phyloP scores from a whole-genome alignment of 2,888 invertebrate species.

The Orchesella flavescens region DNA sequence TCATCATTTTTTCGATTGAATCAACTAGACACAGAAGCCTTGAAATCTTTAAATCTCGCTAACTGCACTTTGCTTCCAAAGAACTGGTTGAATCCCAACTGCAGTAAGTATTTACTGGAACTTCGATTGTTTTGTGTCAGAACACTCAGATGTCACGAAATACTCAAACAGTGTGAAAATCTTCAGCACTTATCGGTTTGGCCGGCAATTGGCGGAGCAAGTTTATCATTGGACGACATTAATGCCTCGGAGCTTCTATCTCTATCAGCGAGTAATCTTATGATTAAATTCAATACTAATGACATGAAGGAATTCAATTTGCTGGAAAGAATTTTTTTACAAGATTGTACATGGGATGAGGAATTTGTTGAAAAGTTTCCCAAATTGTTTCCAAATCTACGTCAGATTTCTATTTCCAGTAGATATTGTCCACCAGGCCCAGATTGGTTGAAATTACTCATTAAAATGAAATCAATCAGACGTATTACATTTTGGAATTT shows the following conservation, averaged over 20 bases:
- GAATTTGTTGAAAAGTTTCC: not conserved
- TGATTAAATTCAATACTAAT: not conserved
- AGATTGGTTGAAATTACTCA: not conserved
- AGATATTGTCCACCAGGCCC: not conserved
- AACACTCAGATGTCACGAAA: not conserved
- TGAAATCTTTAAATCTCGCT: not conserved
- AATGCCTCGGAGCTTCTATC: not conserved
- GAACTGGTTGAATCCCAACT: not conserved
- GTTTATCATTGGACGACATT: slow-evolving; percentile 2
- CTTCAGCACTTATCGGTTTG: slow-evolving; percentile 3
- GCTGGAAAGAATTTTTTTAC: not conserved
- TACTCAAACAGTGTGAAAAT: not conserved
- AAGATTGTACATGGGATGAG: slow-evolving; percentile 16
- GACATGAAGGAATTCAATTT: not conserved
- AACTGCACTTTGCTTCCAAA: not conserved
- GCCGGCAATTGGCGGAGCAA: not conserved
- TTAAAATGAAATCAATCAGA: not conserved
- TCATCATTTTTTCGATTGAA: slow-evolving; percentile 5
- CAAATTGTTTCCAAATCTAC: slow-evolving; percentile 15
- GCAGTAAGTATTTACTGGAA: not conserved
- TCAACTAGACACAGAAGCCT: not conserved
- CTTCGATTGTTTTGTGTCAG: slow-evolving; percentile 2
- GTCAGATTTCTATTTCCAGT: not conserved
- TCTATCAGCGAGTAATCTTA: not conserved
- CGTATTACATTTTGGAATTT: slow-evolving; percentile 21